Base-by-base conservation (phyloP, 2,797 vertebrate genomes). In the Esox masquinongy region DNA sequence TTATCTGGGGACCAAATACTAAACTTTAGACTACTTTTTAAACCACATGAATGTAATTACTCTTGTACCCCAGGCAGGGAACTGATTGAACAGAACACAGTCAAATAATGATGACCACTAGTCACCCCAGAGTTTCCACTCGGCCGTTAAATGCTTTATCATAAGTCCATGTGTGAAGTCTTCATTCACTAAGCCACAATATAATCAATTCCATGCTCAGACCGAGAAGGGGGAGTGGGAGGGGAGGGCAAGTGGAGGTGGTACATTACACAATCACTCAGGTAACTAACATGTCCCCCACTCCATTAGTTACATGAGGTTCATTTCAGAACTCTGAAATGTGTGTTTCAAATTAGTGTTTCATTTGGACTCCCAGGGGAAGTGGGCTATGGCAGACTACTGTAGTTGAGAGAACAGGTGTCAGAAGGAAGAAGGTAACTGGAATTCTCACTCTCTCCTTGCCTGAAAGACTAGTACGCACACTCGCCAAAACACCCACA, bases 71-170 rank as follows among this genome's bases (percentile, higher is more conserved):
- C 50, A 51, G 15, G 49, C 49, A 50, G 49, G 14, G 49, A 15
- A 15, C 50, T 53, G 50, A 51, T 17, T 59, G 50, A 53, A 53
- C 56, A 22, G 56, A 88, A 71, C 74, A 83, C 77, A 85, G 86
- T 82, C 85, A 84, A 87, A 88, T 85, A 84, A 85, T 9, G 9
- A 59, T n/a, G 22, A 61, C 22, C 5, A 85, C 47, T 75, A 53
- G 4, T 53, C 50, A 53, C 5, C 50, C 84, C 80, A 72, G 86
- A 89, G 83, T 89, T 91, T 89, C 88, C 89, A 89, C 84, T 90
- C 82, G 78, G 84, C 81, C 84, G 84, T 88, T 87, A 85, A 87
- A 90, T 86, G 82, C 78, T 0, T 81, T 78, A 59, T 87, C 87
- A 86, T 86, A 89, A 82, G 79, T 83, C 80, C 80, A 53, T 53